A percentile compares a stretch with the other conserved stretches of the same genome.
Conservation (phyloP, 2,888 invertebrate species). For the Tetranychus truncatus region DNA sequence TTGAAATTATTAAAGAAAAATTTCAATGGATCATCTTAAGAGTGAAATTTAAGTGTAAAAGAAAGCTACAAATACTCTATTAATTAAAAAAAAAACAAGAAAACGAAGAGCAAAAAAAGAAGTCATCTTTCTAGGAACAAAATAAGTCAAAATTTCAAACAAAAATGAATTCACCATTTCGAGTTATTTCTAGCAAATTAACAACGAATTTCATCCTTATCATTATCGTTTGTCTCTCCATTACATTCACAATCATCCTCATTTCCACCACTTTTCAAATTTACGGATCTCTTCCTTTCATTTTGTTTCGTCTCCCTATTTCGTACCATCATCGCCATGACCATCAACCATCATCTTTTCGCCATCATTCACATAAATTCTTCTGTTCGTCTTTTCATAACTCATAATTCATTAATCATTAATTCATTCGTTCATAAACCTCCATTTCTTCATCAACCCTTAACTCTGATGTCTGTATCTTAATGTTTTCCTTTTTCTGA, state of each 20-base stretch:
- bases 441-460: too few species aligned
- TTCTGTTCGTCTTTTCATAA: neutral
- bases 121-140: neutral
- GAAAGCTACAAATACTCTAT: slow-evolving; percentile 1
- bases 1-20: neutral
- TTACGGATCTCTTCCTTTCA: neutral
- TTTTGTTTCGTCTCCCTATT: neutral
- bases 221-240: neutral
- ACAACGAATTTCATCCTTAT: neutral
- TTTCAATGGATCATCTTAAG: neutral
- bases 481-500: too few species aligned
- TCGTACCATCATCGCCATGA: neutral
- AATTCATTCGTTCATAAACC: too few species aligned
- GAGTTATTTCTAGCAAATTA: neutral
- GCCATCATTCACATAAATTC: neutral
- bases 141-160: neutral
- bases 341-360: neutral
- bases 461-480: too few species aligned
- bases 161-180: neutral
- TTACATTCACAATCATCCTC: neutral
- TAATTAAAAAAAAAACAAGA: neutral
- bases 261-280: neutral
- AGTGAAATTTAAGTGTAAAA: neutral
- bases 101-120: neutral
- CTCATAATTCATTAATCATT: neutral